Evolutionary conservation across 2,888 invertebrate species (phyloP).

Genomic region (Erpobdella octoculata): DNA sequence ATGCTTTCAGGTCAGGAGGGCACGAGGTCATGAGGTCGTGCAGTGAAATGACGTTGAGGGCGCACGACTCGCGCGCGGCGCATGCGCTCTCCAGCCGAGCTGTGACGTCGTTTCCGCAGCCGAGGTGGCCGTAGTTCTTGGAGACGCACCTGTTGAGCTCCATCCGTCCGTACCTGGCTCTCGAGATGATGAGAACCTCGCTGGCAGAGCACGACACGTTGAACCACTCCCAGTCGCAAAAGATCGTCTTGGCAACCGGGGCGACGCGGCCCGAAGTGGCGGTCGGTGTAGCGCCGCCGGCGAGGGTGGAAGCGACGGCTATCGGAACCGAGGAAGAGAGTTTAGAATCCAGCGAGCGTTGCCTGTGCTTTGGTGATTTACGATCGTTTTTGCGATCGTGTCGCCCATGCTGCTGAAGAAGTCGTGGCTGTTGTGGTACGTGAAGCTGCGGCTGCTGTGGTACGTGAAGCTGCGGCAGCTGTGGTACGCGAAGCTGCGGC

Average conservation of each 20-base stretch:
- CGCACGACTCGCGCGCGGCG: constrained; percentile 13
- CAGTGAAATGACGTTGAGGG: constrained; percentile 21
- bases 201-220: constrained; percentile 6
- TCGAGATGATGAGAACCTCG: constrained; percentile 13
- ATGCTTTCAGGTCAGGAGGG: constrained; percentile 26
- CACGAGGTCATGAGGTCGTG: constrained; percentile 13
- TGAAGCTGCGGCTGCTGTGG: too few species aligned
- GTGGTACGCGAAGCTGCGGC: too few species aligned
- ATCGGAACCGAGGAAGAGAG: too few species aligned
- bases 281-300: neutral
- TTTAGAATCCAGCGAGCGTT: too few species aligned
- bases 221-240: constrained; percentile 29
- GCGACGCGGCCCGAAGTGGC: neutral
- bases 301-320: too few species aligned
- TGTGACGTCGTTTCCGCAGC: constrained; percentile 26
- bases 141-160: constrained; percentile 25
- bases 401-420: too few species aligned
- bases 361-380: too few species aligned
- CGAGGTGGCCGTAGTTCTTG: constrained; percentile 25
- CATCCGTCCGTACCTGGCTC: constrained; percentile 25
- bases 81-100: constrained; percentile 17
- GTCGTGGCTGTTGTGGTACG: too few species aligned
- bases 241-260: neutral
- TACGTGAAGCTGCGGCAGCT: too few species aligned
- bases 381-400: too few species aligned